phyloP scores from a whole-genome alignment of 2,797 vertebrate genomes.

The Buceros bicornis region DNA sequence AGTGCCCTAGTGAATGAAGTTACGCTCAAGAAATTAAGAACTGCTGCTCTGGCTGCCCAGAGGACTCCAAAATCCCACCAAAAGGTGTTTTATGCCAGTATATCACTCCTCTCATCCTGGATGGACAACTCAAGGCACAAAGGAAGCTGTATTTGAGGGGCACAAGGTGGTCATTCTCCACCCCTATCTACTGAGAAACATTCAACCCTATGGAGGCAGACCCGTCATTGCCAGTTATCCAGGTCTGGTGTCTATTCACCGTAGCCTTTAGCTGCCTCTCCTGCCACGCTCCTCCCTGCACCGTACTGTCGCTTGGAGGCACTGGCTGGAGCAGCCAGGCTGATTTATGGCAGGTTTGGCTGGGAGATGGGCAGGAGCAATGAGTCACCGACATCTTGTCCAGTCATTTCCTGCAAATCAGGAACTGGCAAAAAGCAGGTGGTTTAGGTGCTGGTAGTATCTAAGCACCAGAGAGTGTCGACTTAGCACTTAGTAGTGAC shows the following conservation, averaged over 20 bases:
- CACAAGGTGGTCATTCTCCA: background rate
- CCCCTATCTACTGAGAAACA: background rate
- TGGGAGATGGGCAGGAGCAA: background rate
- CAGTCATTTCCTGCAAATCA: background rate
- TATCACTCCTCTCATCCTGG: background rate
- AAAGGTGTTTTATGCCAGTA: background rate
- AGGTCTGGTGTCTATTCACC: background rate
- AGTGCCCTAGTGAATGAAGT: background rate
- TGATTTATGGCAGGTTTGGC: background rate
- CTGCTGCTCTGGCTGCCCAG: background rate
- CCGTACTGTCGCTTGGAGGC: background rate
- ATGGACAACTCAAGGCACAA: background rate
- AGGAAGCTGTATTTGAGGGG: background rate
- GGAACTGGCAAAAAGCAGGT: background rate
- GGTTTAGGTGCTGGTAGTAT: background rate
- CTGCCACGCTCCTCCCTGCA: too few species aligned
- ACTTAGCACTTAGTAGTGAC: background rate
- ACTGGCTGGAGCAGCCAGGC: background rate
- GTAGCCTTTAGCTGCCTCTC: background rate
- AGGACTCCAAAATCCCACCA: background rate
- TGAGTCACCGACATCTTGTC: background rate
- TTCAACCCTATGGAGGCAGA: accelerated
- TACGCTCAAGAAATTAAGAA: background rate
- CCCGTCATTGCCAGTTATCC: background rate
- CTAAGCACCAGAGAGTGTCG: background rate